These are phyloP conservation scores for Coptotermes formosanus DNA, from an alignment of 1,140 invertebrate species.

Conservation along the genomic window DNA sequence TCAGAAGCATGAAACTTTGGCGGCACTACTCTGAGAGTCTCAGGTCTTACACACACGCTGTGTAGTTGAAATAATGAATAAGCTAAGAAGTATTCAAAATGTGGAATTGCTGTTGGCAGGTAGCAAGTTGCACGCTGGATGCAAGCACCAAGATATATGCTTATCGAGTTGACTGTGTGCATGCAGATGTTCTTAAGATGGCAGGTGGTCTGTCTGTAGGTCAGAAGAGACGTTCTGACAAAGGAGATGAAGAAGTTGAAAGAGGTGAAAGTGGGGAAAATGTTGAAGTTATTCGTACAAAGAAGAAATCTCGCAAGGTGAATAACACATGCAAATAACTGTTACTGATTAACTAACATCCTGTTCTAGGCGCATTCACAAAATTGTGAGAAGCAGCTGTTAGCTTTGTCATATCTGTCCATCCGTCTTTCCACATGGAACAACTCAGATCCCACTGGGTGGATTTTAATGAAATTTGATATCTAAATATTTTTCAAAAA, in stretches of 20 bases:
- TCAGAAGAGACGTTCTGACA: conserved; percentile 34
- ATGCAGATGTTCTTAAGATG: conserved; percentile 74
- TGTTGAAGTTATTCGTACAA: not conserved
- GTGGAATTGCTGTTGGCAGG: conserved; percentile 49
- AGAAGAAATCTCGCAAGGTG: conserved; percentile 28
- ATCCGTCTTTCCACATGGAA: no score
- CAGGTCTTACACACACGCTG: no score
- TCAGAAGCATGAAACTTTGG: no score
- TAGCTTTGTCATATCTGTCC: no score
- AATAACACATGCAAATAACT: not conserved
- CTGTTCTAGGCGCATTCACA: no score
- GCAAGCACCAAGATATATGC: conserved; percentile 82
- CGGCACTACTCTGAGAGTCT: no score
- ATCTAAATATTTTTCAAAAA: no score
- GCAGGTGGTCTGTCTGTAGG: conserved; percentile 58
- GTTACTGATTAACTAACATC: no score
- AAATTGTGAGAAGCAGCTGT: no score
- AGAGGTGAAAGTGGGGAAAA: not conserved
- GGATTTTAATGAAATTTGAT: no score
- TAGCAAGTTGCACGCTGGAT: conserved; percentile 76
- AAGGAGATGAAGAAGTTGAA: conserved; percentile 43
- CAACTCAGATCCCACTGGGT: no score
- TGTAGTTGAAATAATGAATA: not conserved
- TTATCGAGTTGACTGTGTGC: conserved; percentile 73
- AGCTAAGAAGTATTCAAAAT: not conserved